Conservation (phyloP, 2,113 vertebrate genomes). For the Xiphophorus hellerii region DNA sequence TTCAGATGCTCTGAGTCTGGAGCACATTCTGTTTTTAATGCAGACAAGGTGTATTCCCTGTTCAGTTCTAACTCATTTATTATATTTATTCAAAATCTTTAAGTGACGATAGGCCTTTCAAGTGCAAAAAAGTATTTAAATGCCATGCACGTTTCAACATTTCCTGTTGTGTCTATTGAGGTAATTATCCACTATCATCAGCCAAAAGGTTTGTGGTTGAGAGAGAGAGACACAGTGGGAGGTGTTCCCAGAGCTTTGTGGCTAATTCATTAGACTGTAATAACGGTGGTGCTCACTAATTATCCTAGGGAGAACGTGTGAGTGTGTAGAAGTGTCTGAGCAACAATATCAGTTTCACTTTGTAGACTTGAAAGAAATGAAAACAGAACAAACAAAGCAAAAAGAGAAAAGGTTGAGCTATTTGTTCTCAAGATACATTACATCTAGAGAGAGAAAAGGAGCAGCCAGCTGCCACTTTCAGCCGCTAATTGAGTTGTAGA, state of each 20-base stretch:
- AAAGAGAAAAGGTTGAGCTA: neutral
- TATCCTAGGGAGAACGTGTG: neutral
- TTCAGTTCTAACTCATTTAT: no score
- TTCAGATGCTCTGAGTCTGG: no score
- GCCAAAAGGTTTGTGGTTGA: neutral
- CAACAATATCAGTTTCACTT: neutral
- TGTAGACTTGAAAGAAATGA: neutral
- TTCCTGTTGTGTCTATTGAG: neutral
- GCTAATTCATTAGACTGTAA: conserved; percentile 31
- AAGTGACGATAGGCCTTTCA: no score
- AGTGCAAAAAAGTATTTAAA: no score
- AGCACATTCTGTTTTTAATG: no score
- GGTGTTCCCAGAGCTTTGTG: conserved; percentile 4
- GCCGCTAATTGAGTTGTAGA: conserved; percentile 41
- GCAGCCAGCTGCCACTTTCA: conserved; percentile 46
- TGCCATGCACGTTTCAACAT: no score
- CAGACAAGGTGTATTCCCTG: no score
- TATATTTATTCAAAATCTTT: no score
- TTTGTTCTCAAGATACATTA: neutral
- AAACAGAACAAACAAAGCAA: neutral
- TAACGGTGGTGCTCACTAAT: conserved; percentile 1
- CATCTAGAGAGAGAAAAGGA: neutral
- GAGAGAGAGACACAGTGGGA: neutral
- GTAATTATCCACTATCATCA: neutral
- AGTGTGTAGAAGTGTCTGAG: neutral